Conservation (phyloP, 2,797 vertebrate genomes). For the Sciurus vulgaris region DNA sequence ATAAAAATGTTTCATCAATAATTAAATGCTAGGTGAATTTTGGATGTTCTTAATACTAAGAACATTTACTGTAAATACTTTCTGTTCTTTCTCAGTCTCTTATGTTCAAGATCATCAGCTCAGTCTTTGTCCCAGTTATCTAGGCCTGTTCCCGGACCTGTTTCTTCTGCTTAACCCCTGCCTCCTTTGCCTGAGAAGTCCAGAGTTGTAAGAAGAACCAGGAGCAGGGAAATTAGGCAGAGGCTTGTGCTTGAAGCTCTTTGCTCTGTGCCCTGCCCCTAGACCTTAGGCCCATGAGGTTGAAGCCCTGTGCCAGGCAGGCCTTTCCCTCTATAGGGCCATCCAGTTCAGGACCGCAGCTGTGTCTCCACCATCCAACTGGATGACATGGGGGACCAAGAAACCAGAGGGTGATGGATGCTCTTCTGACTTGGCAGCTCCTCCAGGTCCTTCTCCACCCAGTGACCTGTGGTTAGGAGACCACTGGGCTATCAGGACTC, state of each 20-base stretch:
- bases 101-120: background rate
- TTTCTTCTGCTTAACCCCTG: background rate
- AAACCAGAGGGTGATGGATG: background rate
- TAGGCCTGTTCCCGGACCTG: background rate
- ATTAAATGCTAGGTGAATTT: background rate
- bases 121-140: background rate
- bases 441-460: background rate
- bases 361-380: background rate
- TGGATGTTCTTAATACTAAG: background rate
- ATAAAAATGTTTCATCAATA: conserved; percentile 1
- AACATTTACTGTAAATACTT: conserved; percentile 24
- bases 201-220: background rate
- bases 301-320: background rate
- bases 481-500: background rate
- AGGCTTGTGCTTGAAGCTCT: background rate
- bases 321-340: background rate
- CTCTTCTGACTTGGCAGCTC: background rate
- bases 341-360: background rate
- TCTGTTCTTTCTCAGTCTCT: background rate
- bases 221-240: background rate
- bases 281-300: background rate
- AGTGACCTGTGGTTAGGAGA: background rate
- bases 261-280: background rate
- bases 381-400: background rate
- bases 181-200: background rate